Conservation (phyloP, 2,113 vertebrate species). For the Microcebus tavaratra region DNA sequence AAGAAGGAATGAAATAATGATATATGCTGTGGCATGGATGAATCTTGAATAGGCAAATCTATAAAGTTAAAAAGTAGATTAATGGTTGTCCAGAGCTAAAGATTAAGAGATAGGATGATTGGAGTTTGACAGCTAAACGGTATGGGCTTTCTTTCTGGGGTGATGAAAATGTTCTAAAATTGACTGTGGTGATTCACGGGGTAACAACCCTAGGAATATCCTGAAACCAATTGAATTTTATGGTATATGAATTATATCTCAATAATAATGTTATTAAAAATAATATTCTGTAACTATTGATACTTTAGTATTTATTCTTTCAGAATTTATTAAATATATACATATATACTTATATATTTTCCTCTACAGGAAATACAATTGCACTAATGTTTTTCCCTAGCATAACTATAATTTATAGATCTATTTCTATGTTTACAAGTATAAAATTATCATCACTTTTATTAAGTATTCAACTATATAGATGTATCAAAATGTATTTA, state of each 20-base stretch:
- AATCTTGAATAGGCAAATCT: slow-evolving; percentile 4
- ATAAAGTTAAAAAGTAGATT: slow-evolving; percentile 9
- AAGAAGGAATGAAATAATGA: slow-evolving; percentile 27
- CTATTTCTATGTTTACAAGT: slow-evolving; percentile 7
- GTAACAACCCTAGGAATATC: background rate
- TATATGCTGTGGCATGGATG: background rate
- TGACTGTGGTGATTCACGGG: background rate
- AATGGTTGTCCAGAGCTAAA: background rate
- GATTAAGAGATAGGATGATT: background rate
- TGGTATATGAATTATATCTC: background rate
- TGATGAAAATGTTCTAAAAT: slow-evolving; percentile 44
- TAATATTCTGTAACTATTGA: background rate
- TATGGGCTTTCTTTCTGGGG: background rate
- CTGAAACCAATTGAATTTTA: background rate
- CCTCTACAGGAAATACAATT: background rate
- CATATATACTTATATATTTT: background rate
- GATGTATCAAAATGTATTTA: background rate
- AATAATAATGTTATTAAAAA: background rate
- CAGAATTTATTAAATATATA: slow-evolving; percentile 2
- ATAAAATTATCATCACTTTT: background rate
- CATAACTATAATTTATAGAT: background rate
- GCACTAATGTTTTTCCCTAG: background rate
- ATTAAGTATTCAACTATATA: background rate
- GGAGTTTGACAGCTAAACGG: background rate
- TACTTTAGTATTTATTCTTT: slow-evolving; percentile 4